Percentiles rank a stretch among this genome's conserved stretches.
These are phyloP conservation scores for Phyto melanocephala DNA, from an alignment of 2,888 invertebrate genomes.

Conservation along the genomic window DNA sequence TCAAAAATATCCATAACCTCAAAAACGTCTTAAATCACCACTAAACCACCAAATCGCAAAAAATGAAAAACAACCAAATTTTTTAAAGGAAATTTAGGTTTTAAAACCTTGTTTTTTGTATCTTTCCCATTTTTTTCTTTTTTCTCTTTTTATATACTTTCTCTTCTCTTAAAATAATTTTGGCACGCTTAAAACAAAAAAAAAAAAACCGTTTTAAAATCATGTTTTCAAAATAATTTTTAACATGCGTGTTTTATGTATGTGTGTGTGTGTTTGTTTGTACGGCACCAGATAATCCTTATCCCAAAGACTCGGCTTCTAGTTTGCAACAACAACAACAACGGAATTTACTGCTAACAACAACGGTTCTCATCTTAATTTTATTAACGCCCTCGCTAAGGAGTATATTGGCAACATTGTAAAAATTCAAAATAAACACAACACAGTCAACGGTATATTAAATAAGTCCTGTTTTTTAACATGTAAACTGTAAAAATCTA, in stretches of 20 bases:
- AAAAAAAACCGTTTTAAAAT: slow-evolving; percentile 15
- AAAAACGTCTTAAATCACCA: slow-evolving; percentile 42
- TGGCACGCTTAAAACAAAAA: slow-evolving; percentile 54
- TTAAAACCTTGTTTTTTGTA: slow-evolving; percentile 54
- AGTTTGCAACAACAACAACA: slow-evolving; percentile 26
- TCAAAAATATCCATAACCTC: slow-evolving; percentile 11
- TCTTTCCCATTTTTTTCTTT: slow-evolving; percentile 55
- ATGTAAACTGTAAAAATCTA: slow-evolving; percentile 48
- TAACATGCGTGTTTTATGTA: slow-evolving; percentile 1
- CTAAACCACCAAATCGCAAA: slow-evolving; percentile 24
- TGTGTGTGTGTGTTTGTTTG: slow-evolving; percentile 14
- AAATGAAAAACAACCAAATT: not conserved
- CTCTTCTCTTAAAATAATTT: slow-evolving; percentile 48
- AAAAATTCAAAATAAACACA: slow-evolving; percentile 23
- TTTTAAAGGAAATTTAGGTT: slow-evolving; percentile 41
- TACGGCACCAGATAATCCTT: slow-evolving; percentile 53
- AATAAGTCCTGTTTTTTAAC: slow-evolving; percentile 51
- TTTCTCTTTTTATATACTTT: slow-evolving; percentile 56
- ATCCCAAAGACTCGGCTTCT: slow-evolving; percentile 50
- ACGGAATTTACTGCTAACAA: slow-evolving; percentile 32
- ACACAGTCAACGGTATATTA: slow-evolving; percentile 32
- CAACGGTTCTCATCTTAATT: slow-evolving; percentile 35
- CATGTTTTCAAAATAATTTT: not conserved
- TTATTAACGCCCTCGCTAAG: not conserved
- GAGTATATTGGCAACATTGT: slow-evolving; percentile 47